phyloP scores from a whole-genome alignment of 2,888 invertebrate species.

The Spilosoma lubricipeda region DNA sequence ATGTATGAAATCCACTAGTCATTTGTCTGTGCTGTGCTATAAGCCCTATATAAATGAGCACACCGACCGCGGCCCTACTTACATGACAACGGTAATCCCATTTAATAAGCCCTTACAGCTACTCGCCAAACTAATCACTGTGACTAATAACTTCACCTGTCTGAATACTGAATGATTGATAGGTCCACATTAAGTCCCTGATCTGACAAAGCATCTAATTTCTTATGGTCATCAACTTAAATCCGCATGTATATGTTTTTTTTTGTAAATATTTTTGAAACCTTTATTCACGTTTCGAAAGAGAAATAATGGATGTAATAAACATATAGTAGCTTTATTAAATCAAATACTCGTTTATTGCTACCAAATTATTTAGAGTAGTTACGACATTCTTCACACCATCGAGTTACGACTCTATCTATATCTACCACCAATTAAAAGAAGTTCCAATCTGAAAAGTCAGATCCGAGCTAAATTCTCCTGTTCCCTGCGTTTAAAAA shows the following conservation, averaged over 20 bases:
- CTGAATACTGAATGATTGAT: background rate
- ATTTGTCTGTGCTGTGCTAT: constrained; percentile 3
- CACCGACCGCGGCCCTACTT: background rate
- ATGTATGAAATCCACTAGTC: background rate
- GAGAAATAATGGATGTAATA: too few species aligned
- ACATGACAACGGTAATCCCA: constrained; percentile 4
- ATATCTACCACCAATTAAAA: background rate
- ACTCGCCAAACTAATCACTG: background rate
- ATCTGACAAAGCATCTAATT: background rate
- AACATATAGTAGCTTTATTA: too few species aligned
- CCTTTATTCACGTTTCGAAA: too few species aligned
- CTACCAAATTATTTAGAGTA: too few species aligned
- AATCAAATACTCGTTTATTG: too few species aligned
- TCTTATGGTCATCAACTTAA: background rate
- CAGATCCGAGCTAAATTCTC: background rate
- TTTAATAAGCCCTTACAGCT: background rate
- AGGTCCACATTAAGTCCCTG: too few species aligned
- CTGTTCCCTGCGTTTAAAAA: background rate
- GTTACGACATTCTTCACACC: too few species aligned
- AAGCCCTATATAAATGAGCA: constrained; percentile 5
- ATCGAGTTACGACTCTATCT: too few species aligned
- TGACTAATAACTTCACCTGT: background rate
- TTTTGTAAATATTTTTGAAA: background rate
- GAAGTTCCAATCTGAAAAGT: background rate
- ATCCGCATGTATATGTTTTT: background rate